phyloP scores from a whole-genome alignment of 2,113 vertebrate species.

The Hydrochoerus hydrochaeris region DNA sequence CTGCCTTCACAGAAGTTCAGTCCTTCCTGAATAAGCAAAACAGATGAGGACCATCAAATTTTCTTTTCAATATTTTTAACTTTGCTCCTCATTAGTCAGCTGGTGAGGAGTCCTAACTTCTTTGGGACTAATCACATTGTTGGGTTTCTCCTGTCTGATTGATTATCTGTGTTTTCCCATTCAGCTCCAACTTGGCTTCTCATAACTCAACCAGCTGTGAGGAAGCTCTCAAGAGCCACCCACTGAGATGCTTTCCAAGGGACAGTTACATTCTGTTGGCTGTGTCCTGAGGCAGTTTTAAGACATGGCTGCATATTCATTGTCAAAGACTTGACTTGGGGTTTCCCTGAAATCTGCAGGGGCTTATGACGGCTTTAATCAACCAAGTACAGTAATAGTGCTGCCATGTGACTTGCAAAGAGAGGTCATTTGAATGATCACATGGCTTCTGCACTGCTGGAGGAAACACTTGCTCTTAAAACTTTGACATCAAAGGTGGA shows the following conservation, averaged over 20 bases:
- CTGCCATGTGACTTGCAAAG: neutral
- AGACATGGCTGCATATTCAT: neutral
- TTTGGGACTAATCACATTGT: neutral
- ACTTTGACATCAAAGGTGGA: neutral
- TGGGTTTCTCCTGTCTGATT: neutral
- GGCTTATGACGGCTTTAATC: neutral
- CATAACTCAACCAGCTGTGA: neutral
- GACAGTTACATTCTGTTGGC: neutral
- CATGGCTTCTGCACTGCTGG: neutral
- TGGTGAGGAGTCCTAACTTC: neutral
- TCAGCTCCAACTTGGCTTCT: neutral
- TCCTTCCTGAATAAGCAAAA: neutral
- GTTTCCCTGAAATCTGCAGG: neutral
- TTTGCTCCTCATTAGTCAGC: neutral
- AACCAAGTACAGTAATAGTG: neutral
- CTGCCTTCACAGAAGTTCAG: neutral
- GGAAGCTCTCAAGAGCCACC: neutral
- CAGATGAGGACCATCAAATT: neutral
- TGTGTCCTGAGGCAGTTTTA: neutral
- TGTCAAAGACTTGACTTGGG: neutral
- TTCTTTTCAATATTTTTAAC: neutral
- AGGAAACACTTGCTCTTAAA: neutral
- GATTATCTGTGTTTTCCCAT: constrained; percentile 18
- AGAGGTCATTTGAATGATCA: neutral
- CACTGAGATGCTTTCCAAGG: constrained; percentile 19